Base-by-base conservation (phyloP, 2,113 vertebrate genomes). In the Otolemur garnettii region DNA sequence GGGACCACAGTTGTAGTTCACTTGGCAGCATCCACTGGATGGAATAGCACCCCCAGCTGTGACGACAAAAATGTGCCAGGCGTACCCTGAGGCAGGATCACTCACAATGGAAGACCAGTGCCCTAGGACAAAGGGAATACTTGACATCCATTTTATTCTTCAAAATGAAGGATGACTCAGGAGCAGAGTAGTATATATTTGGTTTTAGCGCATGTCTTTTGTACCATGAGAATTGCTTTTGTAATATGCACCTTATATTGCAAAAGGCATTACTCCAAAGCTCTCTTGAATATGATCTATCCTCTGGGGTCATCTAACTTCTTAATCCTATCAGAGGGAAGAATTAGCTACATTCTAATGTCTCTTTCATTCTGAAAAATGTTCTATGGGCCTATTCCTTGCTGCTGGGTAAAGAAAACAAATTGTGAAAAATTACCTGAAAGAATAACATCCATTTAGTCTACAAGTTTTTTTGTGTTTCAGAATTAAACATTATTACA, bases 181-280 rank as follows among this genome's bases (percentile, higher is more conserved):
- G 35, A 21, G 59, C 53, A 45, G 22, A 71, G 24, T 80, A 84
- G 8, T 66, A 3, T 59, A 13, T 78, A 83, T 64, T 84, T 30
- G 60, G 83, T 92, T 96, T 66, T 66, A 50, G 62, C 22, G 17
- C n/a, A 35, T 42, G 59, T 96, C 3, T 82, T 94, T 82, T 84
- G 77, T 96, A 33, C 50, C 71, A 0, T 71, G 4, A 87, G 45
- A 77, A 74, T 87, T 69, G 30, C 15, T 66, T 88, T 42, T 82
- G 35, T n/a, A 74, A 50, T 68, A 7, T 45, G 7, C 2, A 64
- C 60, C n/a, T 93, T n/a, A 66, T 22, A 24, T 59, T 92, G 59
- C 33, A 55, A 38, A 72, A 80, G 55, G 21, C 26, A 72, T 38
- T 92, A 30, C 62, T 83, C 45, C 38, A 81, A 60, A 74, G 24